Base-by-base conservation (phyloP, 2,113 vertebrate genomes). In the Urocitellus parryii region DNA sequence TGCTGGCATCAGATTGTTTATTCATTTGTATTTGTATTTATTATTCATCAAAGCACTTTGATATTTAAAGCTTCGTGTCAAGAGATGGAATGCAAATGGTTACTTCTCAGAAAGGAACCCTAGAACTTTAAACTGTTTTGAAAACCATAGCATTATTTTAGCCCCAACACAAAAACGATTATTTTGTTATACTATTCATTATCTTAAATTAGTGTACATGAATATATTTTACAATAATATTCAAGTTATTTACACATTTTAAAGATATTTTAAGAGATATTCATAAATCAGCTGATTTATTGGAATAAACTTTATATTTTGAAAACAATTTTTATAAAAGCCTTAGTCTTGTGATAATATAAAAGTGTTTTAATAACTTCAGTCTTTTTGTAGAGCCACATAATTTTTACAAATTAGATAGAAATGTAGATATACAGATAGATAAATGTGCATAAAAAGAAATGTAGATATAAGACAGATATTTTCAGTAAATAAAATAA, bases 31-130 rank as follows among this genome's bases (percentile, higher is more conserved):
- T 92, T 97, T 96, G 20, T 91, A 97, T 98, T 86, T 97, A 98
- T 98, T 98, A 98, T 98, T 98, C 45, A 98, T 98, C 96, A 97
- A 98, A 98, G 67, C 78, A n/a, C 25, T 98, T 93, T 95, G 67
- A 94, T 97, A 96, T 94, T 97, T 98, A 97, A 98, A 98, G 25
- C 37, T 97, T 39, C n/a, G 25, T 97, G 95, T 98, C 83, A 95
- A 77, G 76, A 94, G 48, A 96, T 84, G 24, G 85, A 95, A 98
- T 65, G 9, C 22, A 95, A 92, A 96, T 58, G 96, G 92, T 68
- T 96, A 96, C 89, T 96, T 90, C 95, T 98, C 37, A 95, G 96
- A 98, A 94, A 90, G 20, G 58, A 97, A 97, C 8, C 74, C 88
- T 63, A 68, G 32, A 97, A 67, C 14, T 92, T 12, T 95, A 96